Evolutionary conservation across 37 sponge, comb jelly and placozoan genomes (phyloP), one percentile per base, ranked within the genome.

Genomic region (Sycon ciliatum): DNA sequence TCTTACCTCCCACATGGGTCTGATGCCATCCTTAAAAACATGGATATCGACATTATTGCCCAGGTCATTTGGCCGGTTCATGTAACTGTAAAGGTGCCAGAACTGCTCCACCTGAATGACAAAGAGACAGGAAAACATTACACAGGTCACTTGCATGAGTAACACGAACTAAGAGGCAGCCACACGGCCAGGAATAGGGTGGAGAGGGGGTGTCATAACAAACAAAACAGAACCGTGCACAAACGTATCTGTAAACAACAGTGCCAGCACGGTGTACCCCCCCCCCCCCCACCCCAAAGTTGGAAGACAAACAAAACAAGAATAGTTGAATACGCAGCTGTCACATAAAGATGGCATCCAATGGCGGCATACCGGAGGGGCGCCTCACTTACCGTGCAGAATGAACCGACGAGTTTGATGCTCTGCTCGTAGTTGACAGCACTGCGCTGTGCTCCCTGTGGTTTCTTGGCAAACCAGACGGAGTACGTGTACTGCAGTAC

Each of bases 1-100:
- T 4, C 78, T 64, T 23, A 89, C 90, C 82, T 90, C 92, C 92
- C 92, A 90, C 76, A 90, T 83, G 36, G 92, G 92, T 53, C 80
- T 80, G 63, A 90, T 89, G 56, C 90, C 95, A 46, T 72, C 67
- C 66, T 89, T 89, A 74, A 94, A 94, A 28, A 94, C 26, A 56
- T 89, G 90, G 57, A 94, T 78, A 46, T 89, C 90, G 73, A 80
- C 79, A 38, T 76, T 84, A 4, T 72, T 36, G 6, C 81, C 73
- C 23, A 94, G 82, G 16, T 89, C 85, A 69, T 52, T 54, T 0
- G 90, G 95, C 34, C 81, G 65, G 0, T 76, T 68, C 77, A 89
- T 74, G 71, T 83, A 76, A 81, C 80, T 81, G 73, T 86, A 88
- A 39, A 71, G 66, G 4, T 82, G 56, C 92, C 92, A 90, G 66